A percentile compares a stretch with the other conserved stretches of the same genome.
These are phyloP conservation scores for Platysteira castanea DNA, from an alignment of 2,113 vertebrate species.

Conservation along the genomic window DNA sequence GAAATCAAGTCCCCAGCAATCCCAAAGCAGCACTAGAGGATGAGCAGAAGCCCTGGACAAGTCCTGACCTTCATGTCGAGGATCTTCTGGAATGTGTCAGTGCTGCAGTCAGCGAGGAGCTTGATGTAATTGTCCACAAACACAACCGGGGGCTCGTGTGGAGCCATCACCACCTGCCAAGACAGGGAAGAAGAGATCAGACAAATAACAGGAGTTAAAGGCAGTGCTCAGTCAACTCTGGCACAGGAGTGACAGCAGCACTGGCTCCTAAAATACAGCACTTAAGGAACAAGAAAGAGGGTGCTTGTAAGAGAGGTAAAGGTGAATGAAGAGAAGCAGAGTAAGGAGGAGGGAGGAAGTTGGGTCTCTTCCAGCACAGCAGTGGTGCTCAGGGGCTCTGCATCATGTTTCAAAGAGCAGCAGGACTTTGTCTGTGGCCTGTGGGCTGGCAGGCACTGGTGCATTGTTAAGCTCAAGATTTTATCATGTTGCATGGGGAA, in stretches of 20 bases:
- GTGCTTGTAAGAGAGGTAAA: neutral
- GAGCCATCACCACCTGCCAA: conserved; percentile 94
- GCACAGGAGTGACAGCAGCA: neutral
- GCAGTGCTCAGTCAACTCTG: neutral
- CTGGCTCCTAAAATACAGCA: neutral
- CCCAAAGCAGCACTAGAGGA: neutral
- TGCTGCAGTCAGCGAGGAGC: conserved; percentile 92
- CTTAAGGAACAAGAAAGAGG: neutral
- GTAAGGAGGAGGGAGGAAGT: neutral
- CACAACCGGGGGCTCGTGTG: conserved; percentile 89
- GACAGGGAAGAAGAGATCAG: neutral
- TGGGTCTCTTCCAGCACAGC: neutral
- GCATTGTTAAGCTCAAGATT: neutral
- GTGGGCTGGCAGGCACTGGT: neutral
- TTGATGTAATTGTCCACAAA: conserved; percentile 99
- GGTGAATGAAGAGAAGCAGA: neutral
- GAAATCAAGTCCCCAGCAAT: neutral
- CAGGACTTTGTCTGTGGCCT: neutral
- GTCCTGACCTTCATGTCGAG: conserved; percentile 94
- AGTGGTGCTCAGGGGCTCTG: neutral
- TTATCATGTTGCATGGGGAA: neutral
- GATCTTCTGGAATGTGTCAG: conserved; percentile 98
- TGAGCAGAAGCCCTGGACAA: neutral
- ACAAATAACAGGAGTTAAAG: neutral
- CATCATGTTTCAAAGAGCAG: neutral